Conservation (phyloP, 2,113 vertebrate genomes). For the Platysteira castanea region DNA sequence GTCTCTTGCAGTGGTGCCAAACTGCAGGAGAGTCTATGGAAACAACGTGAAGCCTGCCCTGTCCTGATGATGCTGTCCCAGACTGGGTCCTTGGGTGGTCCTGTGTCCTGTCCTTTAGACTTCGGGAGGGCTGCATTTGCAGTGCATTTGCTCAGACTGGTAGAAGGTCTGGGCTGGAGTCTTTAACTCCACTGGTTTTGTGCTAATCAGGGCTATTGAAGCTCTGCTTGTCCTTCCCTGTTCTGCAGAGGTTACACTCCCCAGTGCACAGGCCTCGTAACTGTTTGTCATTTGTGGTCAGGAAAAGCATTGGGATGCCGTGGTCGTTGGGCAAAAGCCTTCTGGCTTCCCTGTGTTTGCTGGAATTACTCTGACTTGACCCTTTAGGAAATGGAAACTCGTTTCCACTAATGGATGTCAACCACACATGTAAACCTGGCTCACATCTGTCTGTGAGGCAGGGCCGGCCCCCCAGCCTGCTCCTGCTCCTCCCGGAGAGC, state of each 20-base stretch:
- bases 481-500: not conserved
- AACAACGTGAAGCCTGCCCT: not conserved
- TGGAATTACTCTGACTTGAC: not conserved
- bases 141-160: not conserved
- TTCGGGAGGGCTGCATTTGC: not conserved
- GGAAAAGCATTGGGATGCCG: not conserved
- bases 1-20: constrained; percentile 4
- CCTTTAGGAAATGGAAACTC: constrained; percentile 23
- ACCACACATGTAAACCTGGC: not conserved
- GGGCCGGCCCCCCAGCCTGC: constrained; percentile 6
- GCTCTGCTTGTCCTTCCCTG: not conserved
- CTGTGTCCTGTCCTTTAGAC: not conserved
- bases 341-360: not conserved
- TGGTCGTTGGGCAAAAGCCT: not conserved
- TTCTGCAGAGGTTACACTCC: not conserved
- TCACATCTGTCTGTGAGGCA: not conserved
- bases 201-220: not conserved
- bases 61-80: not conserved
- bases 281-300: constrained; percentile 27
- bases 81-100: not conserved
- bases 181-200: not conserved
- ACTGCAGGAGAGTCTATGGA: not conserved
- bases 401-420: not conserved
- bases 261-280: not conserved
- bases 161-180: not conserved